These are phyloP conservation scores for Rhingia campestris DNA, from an alignment of 2,888 invertebrate species.

Conservation along the genomic window DNA sequence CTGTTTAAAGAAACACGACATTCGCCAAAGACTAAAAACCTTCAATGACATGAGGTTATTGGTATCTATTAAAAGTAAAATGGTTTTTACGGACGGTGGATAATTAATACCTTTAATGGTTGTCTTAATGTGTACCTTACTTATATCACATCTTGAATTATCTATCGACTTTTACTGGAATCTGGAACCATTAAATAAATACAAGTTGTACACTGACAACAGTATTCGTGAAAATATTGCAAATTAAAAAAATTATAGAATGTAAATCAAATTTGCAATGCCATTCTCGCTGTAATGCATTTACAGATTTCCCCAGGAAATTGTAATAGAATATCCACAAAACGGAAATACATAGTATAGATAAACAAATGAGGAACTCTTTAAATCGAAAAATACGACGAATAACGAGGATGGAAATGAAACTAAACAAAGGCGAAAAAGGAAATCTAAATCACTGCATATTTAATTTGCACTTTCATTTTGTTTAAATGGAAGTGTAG, in stretches of 20 bases:
- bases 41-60: too few relatives aligned
- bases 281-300: too few relatives aligned
- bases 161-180: conserved; percentile 17
- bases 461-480: conserved; percentile 70
- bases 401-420: conserved; percentile 3
- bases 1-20: too few relatives aligned
- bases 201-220: too few relatives aligned
- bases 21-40: too few relatives aligned
- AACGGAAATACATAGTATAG: not conserved
- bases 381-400: conserved; percentile 34
- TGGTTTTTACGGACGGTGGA: too few relatives aligned
- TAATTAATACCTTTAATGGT: conserved; percentile 25
- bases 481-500: conserved; percentile 34
- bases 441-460: conserved; percentile 66
- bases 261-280: too few relatives aligned
- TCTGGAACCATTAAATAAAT: too few relatives aligned
- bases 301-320: conserved; percentile 9
- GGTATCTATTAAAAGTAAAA: too few relatives aligned
- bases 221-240: too few relatives aligned
- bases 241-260: too few relatives aligned
- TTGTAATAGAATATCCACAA: conserved; percentile 11
- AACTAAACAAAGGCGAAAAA: conserved; percentile 51
- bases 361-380: conserved; percentile 22
- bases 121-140: conserved; percentile 40
- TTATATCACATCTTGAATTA: conserved; percentile 46